Evolutionary conservation across 1,140 invertebrate species (phyloP).

Genomic region (Asobara japonica): DNA sequence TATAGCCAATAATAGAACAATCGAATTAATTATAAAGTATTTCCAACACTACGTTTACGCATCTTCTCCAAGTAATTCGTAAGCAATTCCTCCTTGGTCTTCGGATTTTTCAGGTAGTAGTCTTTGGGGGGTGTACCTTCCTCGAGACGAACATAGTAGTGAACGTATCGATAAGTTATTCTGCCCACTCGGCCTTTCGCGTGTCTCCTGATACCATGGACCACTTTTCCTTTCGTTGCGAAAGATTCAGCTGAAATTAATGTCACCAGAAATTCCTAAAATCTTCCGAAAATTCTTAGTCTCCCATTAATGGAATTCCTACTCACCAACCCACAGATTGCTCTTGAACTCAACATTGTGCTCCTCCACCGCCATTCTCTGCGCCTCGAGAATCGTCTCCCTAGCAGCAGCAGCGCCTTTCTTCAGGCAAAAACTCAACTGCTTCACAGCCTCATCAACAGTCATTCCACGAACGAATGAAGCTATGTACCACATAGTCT

Average conservation of each 20-base stretch:
- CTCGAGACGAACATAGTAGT: constrained; percentile 91
- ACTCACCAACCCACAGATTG: constrained; percentile 96
- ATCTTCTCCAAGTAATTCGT: constrained; percentile 78
- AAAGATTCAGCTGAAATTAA: constrained; percentile 84
- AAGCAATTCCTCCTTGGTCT: constrained; percentile 77
- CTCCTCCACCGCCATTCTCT: constrained; percentile 83
- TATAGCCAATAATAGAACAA: neutral
- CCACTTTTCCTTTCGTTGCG: constrained; percentile 75
- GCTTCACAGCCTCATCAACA: constrained; percentile 93
- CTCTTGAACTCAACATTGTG: constrained; percentile 96
- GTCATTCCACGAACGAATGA: constrained; percentile 88
- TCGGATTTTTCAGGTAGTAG: constrained; percentile 76
- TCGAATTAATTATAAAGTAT: constrained; percentile 71
- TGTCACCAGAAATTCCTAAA: neutral
- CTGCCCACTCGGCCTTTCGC: constrained; percentile 75
- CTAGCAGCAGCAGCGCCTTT: constrained; percentile 86
- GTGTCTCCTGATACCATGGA: constrained; percentile 88
- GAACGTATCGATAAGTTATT: constrained; percentile 82
- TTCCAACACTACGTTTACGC: constrained; percentile 75
- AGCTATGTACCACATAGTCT: constrained; percentile 94
- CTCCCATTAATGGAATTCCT: constrained; percentile 51
- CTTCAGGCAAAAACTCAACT: constrained; percentile 83
- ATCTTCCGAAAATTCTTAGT: neutral
- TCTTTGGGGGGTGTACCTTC: constrained; percentile 91
- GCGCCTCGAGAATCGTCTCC: constrained; percentile 88